Evolutionary conservation across 1,140 invertebrate genomes (phyloP).

Genomic region (Euwallacea similis): DNA sequence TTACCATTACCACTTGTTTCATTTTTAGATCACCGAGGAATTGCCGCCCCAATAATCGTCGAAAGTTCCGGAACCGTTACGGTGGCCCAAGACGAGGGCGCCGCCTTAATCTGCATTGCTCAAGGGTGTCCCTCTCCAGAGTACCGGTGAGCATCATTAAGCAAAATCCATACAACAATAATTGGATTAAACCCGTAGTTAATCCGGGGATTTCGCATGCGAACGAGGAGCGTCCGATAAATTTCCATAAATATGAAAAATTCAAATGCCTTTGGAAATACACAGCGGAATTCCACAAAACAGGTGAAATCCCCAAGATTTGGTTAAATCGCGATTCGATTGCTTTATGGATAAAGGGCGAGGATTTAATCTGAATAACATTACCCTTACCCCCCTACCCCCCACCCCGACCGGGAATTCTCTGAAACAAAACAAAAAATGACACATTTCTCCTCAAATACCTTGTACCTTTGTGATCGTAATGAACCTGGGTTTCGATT

Average conservation of each 20-base stretch:
- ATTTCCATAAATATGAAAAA: conserved; percentile 1
- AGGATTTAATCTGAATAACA: too few species aligned
- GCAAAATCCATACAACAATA: too few species aligned
- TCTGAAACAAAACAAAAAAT: too few species aligned
- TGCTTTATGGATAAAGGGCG: background rate
- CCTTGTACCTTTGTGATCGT: too few species aligned
- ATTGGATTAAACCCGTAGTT: too few species aligned
- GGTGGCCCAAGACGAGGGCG: conserved; percentile 73
- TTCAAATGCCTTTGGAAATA: background rate
- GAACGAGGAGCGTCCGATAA: background rate
- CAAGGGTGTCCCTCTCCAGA: conserved; percentile 74
- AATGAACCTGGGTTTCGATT: too few species aligned
- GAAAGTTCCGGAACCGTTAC: conserved; percentile 69
- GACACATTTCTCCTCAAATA: too few species aligned
- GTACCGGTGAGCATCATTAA: conserved; percentile 63
- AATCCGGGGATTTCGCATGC: too few species aligned
- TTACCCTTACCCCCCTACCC: too few species aligned
- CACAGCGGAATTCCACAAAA: background rate
- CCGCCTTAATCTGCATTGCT: conserved; percentile 71
- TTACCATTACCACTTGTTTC: background rate
- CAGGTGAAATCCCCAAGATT: conserved; percentile 1
- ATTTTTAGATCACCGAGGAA: conserved; percentile 65
- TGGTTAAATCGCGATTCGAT: background rate
- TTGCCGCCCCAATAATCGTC: conserved; percentile 67
- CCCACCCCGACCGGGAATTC: too few species aligned